Evolutionary conservation across 1,140 invertebrate species (phyloP), one percentile per base, ranked within the genome.

Genomic region (Paraescarpia echinospica): DNA sequence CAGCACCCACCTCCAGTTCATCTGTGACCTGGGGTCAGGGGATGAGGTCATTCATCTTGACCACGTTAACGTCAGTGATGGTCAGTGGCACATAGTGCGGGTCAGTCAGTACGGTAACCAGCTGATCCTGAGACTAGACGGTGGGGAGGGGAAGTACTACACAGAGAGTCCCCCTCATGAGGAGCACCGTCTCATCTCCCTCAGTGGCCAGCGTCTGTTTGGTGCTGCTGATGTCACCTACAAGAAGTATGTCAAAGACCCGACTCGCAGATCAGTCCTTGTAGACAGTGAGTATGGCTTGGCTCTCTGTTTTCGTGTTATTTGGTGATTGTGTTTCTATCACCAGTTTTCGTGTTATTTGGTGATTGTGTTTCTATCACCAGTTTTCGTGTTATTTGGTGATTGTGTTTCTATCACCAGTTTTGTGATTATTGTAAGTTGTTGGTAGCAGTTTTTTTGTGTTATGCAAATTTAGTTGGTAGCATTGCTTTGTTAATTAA

Each of bases 1-100:
- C 96, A 98, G 99, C 95, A 98, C 98, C 88, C 97, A 98, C 93
- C 96, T 99, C 33, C 93, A 93, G 18, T 93, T 95, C 34, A 92
- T 92, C 31, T 99, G 98, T 95, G 99, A 99, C 96, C 96, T 99
- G 22, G 99, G 99, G 95, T 35, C 33, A n/a, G 99, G 96, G 98
- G 99, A 96, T 97, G 97, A 94, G 98, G 90, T 98, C 95, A 97
- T 99, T 92, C 98, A 98, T 97, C 96, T 99, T 12, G 98, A 98
- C 92, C 97, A 98, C 41, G 97, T 99, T n/a, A 97, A 97, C 2
- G 98, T 99, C 1, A 98, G 98, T 95, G 99, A 99, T 96, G 99
- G 99, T 14, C 98, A 99, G 94, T 99, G 99, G 99, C 99, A 99
- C 95, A 98, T 98, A 18, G 98, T 98, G 0, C 97, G 98, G 34